Evolutionary conservation across 2,888 invertebrate genomes (phyloP).

Genomic region (Actias luna): DNA sequence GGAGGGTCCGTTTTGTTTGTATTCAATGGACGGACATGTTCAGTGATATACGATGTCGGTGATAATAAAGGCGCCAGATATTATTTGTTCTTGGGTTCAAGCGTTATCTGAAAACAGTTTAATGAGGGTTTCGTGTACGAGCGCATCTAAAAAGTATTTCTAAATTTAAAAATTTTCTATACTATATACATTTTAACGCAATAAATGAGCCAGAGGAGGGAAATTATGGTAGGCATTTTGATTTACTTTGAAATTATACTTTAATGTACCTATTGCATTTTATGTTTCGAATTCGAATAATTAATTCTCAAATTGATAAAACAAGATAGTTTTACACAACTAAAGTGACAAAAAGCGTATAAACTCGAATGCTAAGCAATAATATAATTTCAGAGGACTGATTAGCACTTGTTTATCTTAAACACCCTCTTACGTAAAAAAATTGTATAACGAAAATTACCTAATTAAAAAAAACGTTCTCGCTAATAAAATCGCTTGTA

Average conservation of each 20-base stretch:
- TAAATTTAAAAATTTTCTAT: no score
- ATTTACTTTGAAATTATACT: no score
- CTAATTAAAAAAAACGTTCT: not conserved
- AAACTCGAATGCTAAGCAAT: no score
- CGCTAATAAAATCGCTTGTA: not conserved
- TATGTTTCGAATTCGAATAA: no score
- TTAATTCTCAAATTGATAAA: no score
- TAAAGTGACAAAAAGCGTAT: no score
- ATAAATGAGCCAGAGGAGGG: not conserved
- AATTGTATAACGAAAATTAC: not conserved
- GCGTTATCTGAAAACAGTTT: conserved; percentile 25
- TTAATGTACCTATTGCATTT: no score
- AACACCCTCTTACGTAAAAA: no score
- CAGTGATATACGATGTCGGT: conserved; percentile 15
- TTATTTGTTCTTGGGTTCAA: conserved; percentile 30
- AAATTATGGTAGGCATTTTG: no score
- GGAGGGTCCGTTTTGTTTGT: not conserved
- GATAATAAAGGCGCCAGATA: conserved; percentile 29
- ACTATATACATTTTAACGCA: not conserved
- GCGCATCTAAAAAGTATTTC: not conserved
- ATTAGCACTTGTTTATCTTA: no score
- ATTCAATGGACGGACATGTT: not conserved
- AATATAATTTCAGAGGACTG: no score
- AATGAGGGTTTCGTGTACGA: conserved; percentile 11
- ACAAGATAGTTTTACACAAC: no score